Base-by-base conservation (phyloP, 2,888 invertebrate genomes). In the Epinotia bilunana region DNA sequence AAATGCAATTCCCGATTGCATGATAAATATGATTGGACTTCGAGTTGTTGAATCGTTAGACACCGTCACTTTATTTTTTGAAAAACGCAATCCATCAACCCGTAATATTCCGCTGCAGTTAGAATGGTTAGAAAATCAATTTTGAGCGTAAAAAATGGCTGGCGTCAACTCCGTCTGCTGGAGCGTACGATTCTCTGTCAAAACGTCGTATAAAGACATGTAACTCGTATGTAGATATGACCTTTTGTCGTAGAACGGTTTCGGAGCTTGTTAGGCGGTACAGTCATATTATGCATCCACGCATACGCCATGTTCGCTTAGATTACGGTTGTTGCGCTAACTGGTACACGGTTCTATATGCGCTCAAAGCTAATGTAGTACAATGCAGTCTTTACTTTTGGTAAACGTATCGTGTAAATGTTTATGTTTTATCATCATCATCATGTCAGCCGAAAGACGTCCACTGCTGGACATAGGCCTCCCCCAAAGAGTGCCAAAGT, bases 301-400 rank as follows among this genome's bases (percentile, higher is more conserved):
- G 63, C 63, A 63, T 28, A 20, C 16, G 46, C 46, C 63, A n/a
- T 61, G 61, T 61, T 61, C 61, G 63, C 63, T 64, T 64, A 64
- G 63, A 46, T 46, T 20, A 64, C 63, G 46, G 43, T 46, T 46
- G 63, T 46, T 64, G 46, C 63, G 20, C 63, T 64, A 18, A 46
- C 63, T 64, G 63, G 46, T 46, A 64, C 46, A 18, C 18, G 13
- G 18, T 12, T 4, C n/a, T 33, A 49, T 49, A 49, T 49, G 16
- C 49, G 49, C 49, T 49, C 49, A 16, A 49, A 49, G 49, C 16
- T 49, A 49, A 49, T 1, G 16, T 16, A 16, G 16, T 49, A 49
- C 49, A 49, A 49, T 16, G 49, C 13, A 49, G 16, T 49, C 49
- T 16, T 49, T 49, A 6, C 49, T 49, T 49, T 49, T 12, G 16